These are phyloP conservation scores for Andrena chrysosceles DNA, from an alignment of 2,888 invertebrate genomes.

Conservation along the genomic window DNA sequence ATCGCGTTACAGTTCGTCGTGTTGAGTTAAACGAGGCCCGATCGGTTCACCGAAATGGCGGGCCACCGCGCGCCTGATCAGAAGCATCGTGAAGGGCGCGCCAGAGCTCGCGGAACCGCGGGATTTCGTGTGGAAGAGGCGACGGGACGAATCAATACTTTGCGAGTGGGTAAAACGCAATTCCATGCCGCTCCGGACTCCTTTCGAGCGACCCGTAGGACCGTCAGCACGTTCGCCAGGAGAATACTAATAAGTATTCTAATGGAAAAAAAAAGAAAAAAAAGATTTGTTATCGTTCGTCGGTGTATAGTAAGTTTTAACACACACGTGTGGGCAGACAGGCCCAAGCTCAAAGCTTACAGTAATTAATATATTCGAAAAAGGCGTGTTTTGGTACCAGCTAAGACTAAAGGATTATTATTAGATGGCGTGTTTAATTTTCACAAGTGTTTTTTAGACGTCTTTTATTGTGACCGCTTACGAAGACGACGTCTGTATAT, in stretches of 20 bases:
- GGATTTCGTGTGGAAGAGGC: background rate
- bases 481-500: conserved; percentile 64
- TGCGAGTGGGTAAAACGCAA: background rate
- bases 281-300: conserved; percentile 49
- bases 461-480: conserved; percentile 76
- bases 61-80: background rate
- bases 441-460: conserved; percentile 70
- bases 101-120: background rate
- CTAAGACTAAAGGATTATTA: conserved; percentile 57
- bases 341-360: conserved; percentile 81
- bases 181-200: background rate
- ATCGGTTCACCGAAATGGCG: conserved; percentile 11
- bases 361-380: conserved; percentile 73
- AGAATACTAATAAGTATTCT: conserved; percentile 25
- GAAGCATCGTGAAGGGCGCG: background rate
- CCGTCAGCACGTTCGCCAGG: conserved; percentile 53
- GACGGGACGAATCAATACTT: background rate
- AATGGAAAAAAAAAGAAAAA: conserved; percentile 2
- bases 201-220: background rate
- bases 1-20: conserved; percentile 28
- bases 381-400: conserved; percentile 54
- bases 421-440: conserved; percentile 68
- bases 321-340: conserved; percentile 52
- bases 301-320: conserved; percentile 54
- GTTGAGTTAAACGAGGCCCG: background rate